Evolutionary conservation across 1,140 invertebrate species (phyloP), one percentile per base, ranked within the genome.

Genomic region (Drosophila parvula): DNA sequence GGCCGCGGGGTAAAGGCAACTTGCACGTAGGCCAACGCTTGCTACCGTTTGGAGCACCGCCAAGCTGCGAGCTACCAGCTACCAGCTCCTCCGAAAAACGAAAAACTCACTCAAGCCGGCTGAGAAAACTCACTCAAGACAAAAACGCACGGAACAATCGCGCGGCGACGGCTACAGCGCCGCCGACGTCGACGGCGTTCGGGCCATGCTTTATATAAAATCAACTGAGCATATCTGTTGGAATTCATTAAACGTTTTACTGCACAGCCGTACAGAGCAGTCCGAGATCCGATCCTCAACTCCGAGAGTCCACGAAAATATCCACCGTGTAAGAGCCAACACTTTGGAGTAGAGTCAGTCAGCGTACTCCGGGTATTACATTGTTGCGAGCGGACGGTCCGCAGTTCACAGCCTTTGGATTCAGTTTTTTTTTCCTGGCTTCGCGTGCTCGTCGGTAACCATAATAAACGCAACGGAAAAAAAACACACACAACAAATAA

Each of bases 211-310:
- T 88, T 81, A 91, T 91, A 91, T 91, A 91, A 91, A 91, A 91
- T 81, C 90, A 91, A 91, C 90, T 90, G 86, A 90, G 74, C 90
- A 88, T 84, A 90, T 88, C 85, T 90, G 86, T 81, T 91, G 90
- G 86, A 91, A 91, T 90, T 91, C 90, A 91, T 91, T 91, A 91
- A 91, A 78, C 90, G 90, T 89, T 90, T 91, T 85, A 91, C 90
- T 80, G 81, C 83, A 91, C 88, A 89, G 68, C 63, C 82, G 77
- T 81, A 74, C 74, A 71, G 43, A 71, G 68, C 67, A 57, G 64
- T 67, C 32, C 60, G 63, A 67, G 63, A 79, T 74, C 55, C 78
- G 67, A 67, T 53, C 44, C 62, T 22, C 48, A 58, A 28, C 43
- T 53, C 56, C 73, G 58, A 61, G 32, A 47, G 27, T 28, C 53